Evolutionary conservation across 2,797 vertebrate species (phyloP), one percentile per base, ranked within the genome.

Genomic region (Sebastes iracundus): DNA sequence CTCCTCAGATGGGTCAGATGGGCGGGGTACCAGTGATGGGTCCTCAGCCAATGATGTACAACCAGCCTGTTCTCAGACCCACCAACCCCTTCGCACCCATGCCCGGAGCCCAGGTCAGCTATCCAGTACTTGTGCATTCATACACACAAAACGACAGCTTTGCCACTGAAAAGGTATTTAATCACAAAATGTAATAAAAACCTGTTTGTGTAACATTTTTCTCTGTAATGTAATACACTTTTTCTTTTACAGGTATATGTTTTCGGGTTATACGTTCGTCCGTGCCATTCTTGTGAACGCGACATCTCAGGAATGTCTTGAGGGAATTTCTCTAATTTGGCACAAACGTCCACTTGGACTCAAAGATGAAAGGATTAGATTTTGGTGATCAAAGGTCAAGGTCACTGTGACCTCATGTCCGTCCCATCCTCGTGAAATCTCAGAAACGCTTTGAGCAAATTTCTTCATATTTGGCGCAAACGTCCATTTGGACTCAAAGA

Each of bases 11-110:
- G 93, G 96, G 93, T 94, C 96, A 97, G 92, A 94, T 97, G 94
- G 96, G 95, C 67, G 93, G 96, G 84, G 93, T 97, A 87, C 91
- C 94, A 55, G 81, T 97, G 85, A 97, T 97, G 96, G 93, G 95
- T 90, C 95, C 96, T 71, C 97, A 97, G 93, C 95, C 96, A 60
- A 93, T 97, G 95, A 95, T 97, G 95, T 97, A 96, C 84, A 96
- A 95, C 53, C 97, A 97, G 87, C 94, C 96, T 87, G 96, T 96
- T 86, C 95, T 98, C 90, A 96, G 97, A 95, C 96, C 96, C 91
- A 96, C 95, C 75, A 97, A 97, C 88, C 96, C 96, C 79, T 97
- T 98, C 84, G 94, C 96, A 83, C 94, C 95, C 76, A 94, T 97
- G 81, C 96, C 95, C 77, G 97, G 96, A 95, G 95, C 97, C 89